Base-by-base conservation (phyloP, 2,797 vertebrate species). In the Poecile montanus region DNA sequence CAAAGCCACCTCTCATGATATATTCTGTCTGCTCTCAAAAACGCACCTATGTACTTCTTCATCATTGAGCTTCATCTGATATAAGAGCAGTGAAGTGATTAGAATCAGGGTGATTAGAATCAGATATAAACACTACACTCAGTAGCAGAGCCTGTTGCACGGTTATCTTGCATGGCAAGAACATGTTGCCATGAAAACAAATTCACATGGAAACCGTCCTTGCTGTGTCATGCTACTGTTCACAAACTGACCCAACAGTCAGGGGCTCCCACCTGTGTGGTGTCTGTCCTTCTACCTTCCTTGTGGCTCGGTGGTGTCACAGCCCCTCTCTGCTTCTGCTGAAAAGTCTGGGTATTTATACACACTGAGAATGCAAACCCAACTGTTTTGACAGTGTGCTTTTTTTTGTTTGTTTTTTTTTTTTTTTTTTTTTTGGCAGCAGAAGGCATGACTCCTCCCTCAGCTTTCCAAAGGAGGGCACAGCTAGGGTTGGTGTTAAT, bases 101-200 rank as follows among this genome's bases (percentile, higher is more conserved):
- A 56, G 65, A 80, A 80, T 54, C 40, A 38, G 36, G 29, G 30
- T 73, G 50, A 47, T 18, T 81, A 93, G 80, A 48, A 47, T 18
- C 85, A 93, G 80, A 50, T 74, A 84, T 11, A 84, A 97, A 82
- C 44, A 68, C 53, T 66, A 32, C 11, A 0, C 44, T 94, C 74
- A 91, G 34, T 26, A 88, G 56, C 40, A 92, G 87, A 94, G 81
- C 53, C 53, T 83, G 40, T 62, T 86, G 78, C 76, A 27, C 48
- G 81, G 85, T 92, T 95, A 68, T 79, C 54, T 54, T 58, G 81
- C 25, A 8, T 74, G 45, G 40, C 76, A 90, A 77, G 56, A 58
- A 20, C 4, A 2, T 25, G 58, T 88, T 95, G 50, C 66, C 86
- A 93, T 86, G 77, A 94, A 95, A 95, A 88, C 58, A 88, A 95